A percentile compares a stretch with the other conserved stretches of the same genome.
phyloP scores from a whole-genome alignment of 2,113 vertebrate species.

The Columba janthina region DNA sequence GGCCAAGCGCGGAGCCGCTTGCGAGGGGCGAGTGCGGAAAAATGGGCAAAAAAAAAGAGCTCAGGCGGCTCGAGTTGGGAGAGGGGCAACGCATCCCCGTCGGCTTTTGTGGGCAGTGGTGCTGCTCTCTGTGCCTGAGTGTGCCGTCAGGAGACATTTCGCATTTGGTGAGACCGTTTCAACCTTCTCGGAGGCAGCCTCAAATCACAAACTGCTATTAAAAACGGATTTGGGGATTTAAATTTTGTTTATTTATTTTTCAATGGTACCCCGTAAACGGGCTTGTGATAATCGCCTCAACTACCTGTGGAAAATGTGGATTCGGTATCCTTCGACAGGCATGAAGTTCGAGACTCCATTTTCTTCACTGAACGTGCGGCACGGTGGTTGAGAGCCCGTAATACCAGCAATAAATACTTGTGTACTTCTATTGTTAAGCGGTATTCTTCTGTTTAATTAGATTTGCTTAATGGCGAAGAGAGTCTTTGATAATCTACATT shows the following conservation, averaged over 20 bases:
- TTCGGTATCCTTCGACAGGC: background rate
- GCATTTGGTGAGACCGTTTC: accelerated
- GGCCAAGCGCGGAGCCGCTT: background rate
- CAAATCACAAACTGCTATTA: background rate
- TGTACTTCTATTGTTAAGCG: background rate
- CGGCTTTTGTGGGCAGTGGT: accelerated
- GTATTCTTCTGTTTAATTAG: background rate
- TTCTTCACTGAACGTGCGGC: background rate
- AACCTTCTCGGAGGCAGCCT: background rate
- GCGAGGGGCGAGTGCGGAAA: background rate
- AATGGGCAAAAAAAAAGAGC: accelerated
- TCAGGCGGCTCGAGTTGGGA: background rate
- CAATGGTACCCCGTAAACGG: accelerated
- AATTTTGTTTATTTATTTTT: background rate
- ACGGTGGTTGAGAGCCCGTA: background rate
- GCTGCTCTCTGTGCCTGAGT: accelerated
- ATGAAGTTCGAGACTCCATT: background rate
- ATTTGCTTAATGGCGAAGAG: background rate
- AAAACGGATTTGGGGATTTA: background rate
- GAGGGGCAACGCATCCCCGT: accelerated
- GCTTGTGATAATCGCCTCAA: background rate
- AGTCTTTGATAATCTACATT: background rate
- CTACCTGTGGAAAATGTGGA: background rate
- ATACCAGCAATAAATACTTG: background rate
- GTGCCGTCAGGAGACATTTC: accelerated